Base-by-base conservation (phyloP, 2,113 vertebrate genomes). In the Aepyceros melampus region DNA sequence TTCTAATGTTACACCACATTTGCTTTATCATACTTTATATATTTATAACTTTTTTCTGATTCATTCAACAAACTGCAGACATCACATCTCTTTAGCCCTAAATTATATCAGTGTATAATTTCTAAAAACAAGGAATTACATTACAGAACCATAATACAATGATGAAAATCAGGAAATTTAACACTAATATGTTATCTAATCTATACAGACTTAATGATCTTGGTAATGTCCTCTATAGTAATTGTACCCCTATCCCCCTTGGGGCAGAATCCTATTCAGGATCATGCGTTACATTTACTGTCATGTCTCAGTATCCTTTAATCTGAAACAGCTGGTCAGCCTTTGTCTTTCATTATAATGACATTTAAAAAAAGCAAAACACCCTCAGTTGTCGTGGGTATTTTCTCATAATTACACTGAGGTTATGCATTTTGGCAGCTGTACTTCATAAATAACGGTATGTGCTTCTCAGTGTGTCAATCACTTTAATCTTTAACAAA, bases 91-190 rank as follows among this genome's bases (percentile, higher is more conserved):
- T 89, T 95, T 55, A 87, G 58, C 25, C n/a, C 40, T 49, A 27
- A 85, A 81, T 74, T 67, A 53, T 12, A 33, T 89, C 43, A 82
- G 5, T 89, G n/a, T 55, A 3, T 83, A 49, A 67, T 89, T 91
- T 51, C 71, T 78, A 97, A 96, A 36, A 85, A 94, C 8, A 91
- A 94, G 71, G 19, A 96, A 67, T 83, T 89, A 43, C 21, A 15
- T 64, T 82, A 84, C 2, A 76, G 71, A 87, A 56, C 7, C 16
- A 55, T 82, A 91, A 88, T 40, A 82, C 5, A 86, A 88, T 92
- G 40, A 92, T 55, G 40, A 92, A 89, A 95, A 76, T 71, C 49
- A 51, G 49, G 79, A 85, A 86, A 81, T 79, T 71, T 71, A 93
- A 71, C 58, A 93, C 0, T 86, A 86, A 89, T 6, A 40, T 23